Evolutionary conservation across 2,888 invertebrate genomes (phyloP).

Genomic region (Dolichopus griseipennis): DNA sequence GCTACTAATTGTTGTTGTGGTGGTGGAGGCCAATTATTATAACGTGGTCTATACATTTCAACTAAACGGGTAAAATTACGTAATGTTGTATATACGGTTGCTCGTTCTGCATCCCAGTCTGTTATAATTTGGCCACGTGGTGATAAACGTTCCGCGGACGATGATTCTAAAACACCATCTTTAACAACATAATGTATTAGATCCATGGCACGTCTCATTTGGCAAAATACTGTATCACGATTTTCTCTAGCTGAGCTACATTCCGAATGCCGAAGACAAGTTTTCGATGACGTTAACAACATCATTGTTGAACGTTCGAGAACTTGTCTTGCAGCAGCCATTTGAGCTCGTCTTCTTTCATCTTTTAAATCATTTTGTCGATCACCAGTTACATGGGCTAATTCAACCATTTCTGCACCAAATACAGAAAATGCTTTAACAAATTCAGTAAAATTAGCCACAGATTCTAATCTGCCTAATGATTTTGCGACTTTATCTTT

Average conservation of each 20-base stretch:
- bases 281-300: conserved; percentile 93
- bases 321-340: conserved; percentile 90
- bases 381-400: conserved; percentile 84
- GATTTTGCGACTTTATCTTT: conserved; percentile 91
- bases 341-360: conserved; percentile 89
- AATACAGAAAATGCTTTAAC: conserved; percentile 98
- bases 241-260: conserved; percentile 88
- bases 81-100: conserved; percentile 67
- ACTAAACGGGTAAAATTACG: conserved; percentile 72
- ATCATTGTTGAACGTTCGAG: conserved; percentile 94
- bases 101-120: conserved; percentile 55
- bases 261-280: conserved; percentile 89
- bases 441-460: conserved; percentile 91
- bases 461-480: conserved; percentile 74
- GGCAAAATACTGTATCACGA: conserved; percentile 95
- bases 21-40: conserved; percentile 23
- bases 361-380: conserved; percentile 79
- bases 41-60: conserved; percentile 51
- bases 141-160: conserved; percentile 35
- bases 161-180: conserved; percentile 77
- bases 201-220: conserved; percentile 95
- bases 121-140: conserved; percentile 40
- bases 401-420: conserved; percentile 96
- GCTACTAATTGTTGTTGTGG: background rate
- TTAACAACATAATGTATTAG: conserved; percentile 95